Base-by-base conservation (phyloP, 2,113 vertebrate species). In the Cariama cristata region DNA sequence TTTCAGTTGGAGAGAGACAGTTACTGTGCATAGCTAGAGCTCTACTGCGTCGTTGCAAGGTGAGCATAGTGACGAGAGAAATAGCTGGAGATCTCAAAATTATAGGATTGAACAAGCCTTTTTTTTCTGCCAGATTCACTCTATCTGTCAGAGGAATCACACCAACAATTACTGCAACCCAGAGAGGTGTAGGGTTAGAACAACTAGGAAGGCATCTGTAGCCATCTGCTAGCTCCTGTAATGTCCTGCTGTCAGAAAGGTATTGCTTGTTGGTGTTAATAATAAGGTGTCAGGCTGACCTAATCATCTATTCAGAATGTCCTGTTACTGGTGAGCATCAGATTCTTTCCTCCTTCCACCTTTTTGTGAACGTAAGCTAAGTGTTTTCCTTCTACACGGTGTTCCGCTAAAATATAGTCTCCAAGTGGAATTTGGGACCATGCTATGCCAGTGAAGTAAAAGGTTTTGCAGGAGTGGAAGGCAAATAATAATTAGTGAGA, bases 1-100 rank as follows among this genome's bases (percentile, higher is more conserved):
- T 99, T 92, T 99, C 99, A 0, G 99, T 99, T 73, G 99, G 99
- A 67, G 99, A 99, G 75, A 98, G 99, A 56, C 99, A 99, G 98
- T 98, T 99, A 45, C 89, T 99, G 60, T 99, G 99, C 84, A 98
- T 99, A 58, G 99, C 99, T 3, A 98, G 99, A 93, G 99, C 98
- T 66, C 97, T 99, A 68, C 98, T 99, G 40, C 98, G 99, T 38
- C 99, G 98, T 60, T 99, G 99, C 94, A 99, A 99, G 99, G 99
- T 99, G 89, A 97, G 97, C 42, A 22, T 2, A 42, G 11, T 0
- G 6, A 33, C n/a, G 45, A 81, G 24, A 32, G 28, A 52, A 67
- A 67, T 17, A 55, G 50, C 47, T 77, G 58, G 73, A 79, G 60
- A 72, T n/a, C 38, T 1, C 44, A 50, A 40, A 74, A 17, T 27